Evolutionary conservation across 2,113 vertebrate species (phyloP), one percentile per base, ranked within the genome.

Genomic region (Nothocercus nigrocapillus): DNA sequence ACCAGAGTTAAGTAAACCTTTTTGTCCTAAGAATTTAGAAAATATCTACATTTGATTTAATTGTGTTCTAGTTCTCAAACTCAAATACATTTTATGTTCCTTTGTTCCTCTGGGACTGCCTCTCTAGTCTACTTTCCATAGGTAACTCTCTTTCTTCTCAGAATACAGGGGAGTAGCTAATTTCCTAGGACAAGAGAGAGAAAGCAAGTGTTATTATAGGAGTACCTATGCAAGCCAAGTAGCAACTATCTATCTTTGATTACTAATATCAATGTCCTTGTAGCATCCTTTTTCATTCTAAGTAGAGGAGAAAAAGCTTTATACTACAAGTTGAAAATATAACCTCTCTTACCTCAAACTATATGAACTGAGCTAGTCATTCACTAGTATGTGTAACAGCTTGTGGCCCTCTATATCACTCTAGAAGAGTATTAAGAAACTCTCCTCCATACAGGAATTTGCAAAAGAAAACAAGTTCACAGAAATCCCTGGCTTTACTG

Each of bases 271-370:
- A 66, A 34, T 66, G 54, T 58, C 28, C 27, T 53, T 79, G 8
- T 45, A 45, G 45, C 45, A 45, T 45, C 15, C 15, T 45, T 45
- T 42, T 45, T 45, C 17, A 45, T 45, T 45, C 45, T 45, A 59
- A 82, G 51, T 21, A 45, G 63, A 82, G 75, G 53, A 82, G 54
- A 34, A 82, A 90, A 77, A 88, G 4, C 54, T 84, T 80, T 27
- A 13, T 53, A 0, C 63, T 58, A 7, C 27, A 13, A 54, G n/a
- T 1, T 88, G 51, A 18, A 88, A 80, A 54, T 30, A 24, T n/a
- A 74, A 91, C 3, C 24, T 83, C 8, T 80, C 13, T 8, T 54
- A 73, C 3, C 3, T 12, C 27, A 59, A 28, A 36, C 6, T 72
- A 53, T 80, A 77, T 25, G 18, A 67, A 15, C 61, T 70, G 45